Evolutionary conservation across 1,140 invertebrate species (phyloP).

Genomic region (Diachasmimorpha longicaudata): DNA sequence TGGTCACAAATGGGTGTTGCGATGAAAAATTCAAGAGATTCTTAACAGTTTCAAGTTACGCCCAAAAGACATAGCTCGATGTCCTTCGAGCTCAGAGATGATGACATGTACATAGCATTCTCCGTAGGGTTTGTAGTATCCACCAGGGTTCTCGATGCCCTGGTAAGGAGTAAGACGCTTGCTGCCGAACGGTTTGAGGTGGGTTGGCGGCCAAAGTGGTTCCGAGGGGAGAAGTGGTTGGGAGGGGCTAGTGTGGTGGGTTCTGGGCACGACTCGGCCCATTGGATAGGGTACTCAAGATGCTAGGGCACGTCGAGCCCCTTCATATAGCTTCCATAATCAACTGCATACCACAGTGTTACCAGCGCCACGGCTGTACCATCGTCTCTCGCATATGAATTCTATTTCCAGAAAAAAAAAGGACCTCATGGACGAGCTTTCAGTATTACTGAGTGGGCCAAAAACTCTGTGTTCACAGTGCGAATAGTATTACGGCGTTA

Average conservation of each 20-base stretch:
- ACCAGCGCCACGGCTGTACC: slow-evolving; percentile 42
- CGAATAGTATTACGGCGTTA: too few relatives aligned
- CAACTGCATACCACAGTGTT: slow-evolving; percentile 54
- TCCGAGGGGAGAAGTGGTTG: slow-evolving; percentile 15
- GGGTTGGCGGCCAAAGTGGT: background rate
- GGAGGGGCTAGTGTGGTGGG: slow-evolving; percentile 25
- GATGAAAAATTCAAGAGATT: too few relatives aligned
- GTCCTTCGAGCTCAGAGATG: too few relatives aligned
- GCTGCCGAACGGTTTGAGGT: background rate
- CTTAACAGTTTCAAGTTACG: too few relatives aligned
- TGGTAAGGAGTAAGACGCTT: background rate
- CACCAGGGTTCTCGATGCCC: background rate
- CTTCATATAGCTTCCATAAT: slow-evolving; percentile 55
- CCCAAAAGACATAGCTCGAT: too few relatives aligned
- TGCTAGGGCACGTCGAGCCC: slow-evolving; percentile 52
- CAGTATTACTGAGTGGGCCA: background rate
- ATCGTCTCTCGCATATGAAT: slow-evolving; percentile 49
- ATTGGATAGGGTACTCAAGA: slow-evolving; percentile 50
- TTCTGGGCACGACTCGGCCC: slow-evolving; percentile 25
- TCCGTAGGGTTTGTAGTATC: background rate
- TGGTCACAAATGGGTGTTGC: too few relatives aligned
- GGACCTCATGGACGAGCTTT: background rate
- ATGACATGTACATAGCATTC: background rate
- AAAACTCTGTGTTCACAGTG: background rate
- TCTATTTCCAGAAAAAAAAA: background rate